Percentiles rank a stretch among this genome's conserved stretches.
phyloP scores from a whole-genome alignment of 1,140 invertebrate genomes.

The Drosophila watanabei region DNA sequence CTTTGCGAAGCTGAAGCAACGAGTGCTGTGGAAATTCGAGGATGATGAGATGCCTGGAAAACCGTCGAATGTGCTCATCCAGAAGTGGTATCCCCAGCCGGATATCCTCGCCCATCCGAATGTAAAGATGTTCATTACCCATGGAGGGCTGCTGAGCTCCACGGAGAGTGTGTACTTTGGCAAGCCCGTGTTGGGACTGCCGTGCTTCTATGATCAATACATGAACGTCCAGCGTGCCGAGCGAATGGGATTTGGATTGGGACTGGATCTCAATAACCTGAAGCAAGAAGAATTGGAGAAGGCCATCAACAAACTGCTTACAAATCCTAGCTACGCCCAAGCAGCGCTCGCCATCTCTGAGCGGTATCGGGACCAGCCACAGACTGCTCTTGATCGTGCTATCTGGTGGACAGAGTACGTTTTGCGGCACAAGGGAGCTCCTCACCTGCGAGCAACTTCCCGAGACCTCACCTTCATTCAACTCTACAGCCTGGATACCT shows the following conservation, averaged over 20 bases:
- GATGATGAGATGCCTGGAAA: constrained; percentile 86
- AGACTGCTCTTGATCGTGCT: constrained; percentile 88
- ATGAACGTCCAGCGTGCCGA: constrained; percentile 86
- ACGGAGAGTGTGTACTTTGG: constrained; percentile 90
- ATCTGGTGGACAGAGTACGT: constrained; percentile 91
- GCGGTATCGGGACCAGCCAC: constrained; percentile 87
- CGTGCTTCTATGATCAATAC: constrained; percentile 89
- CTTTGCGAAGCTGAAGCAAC: constrained; percentile 87
- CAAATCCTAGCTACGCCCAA: constrained; percentile 75
- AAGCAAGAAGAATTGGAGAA: constrained; percentile 69
- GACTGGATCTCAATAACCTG: constrained; percentile 80
- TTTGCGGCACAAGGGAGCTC: constrained; percentile 86
- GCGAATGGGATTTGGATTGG: constrained; percentile 85
- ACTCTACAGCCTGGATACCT: constrained; percentile 87
- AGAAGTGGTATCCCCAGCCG: constrained; percentile 90
- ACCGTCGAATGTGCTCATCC: constrained; percentile 88
- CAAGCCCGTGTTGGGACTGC: constrained; percentile 90
- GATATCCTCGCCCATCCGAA: constrained; percentile 90
- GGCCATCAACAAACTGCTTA: constrained; percentile 76
- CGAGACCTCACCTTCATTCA: constrained; percentile 79
- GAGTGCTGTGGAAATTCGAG: constrained; percentile 90
- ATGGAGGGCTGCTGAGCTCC: constrained; percentile 90
- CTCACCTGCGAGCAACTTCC: constrained; percentile 61
- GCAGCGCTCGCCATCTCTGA: constrained; percentile 86
- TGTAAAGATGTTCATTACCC: constrained; percentile 90